Evolutionary conservation across 2,797 vertebrate species (phyloP).

Genomic region (Zenarchopterus dispar): DNA sequence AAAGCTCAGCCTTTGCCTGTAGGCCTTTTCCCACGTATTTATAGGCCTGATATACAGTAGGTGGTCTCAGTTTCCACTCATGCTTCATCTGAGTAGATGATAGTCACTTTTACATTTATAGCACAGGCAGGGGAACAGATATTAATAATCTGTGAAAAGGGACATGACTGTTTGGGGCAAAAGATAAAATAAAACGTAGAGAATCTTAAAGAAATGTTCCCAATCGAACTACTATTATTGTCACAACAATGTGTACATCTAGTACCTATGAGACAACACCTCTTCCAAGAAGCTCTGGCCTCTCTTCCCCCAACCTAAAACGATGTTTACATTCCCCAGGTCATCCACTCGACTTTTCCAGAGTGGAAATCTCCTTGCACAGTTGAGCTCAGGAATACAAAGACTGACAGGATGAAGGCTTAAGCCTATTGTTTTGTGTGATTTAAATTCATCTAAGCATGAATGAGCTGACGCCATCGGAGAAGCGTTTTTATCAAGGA

Average conservation of each 20-base stretch:
- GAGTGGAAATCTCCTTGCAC: conserved; percentile 31
- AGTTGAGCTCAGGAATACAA: conserved; percentile 54
- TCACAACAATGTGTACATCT: conserved; percentile 29
- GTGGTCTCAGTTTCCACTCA: conserved; percentile 40
- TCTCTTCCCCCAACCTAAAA: conserved; percentile 26
- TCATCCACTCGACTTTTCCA: conserved; percentile 46
- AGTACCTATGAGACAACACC: conserved; percentile 16
- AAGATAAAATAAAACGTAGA: conserved; percentile 54
- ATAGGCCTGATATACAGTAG: conserved; percentile 53
- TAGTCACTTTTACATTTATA: conserved; percentile 43
- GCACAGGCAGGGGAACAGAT: conserved; percentile 30
- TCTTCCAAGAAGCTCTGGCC: conserved; percentile 22
- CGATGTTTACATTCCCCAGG: conserved; percentile 70
- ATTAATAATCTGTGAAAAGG: conserved; percentile 29
- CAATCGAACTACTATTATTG: conserved; percentile 46
- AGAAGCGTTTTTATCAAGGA: conserved; percentile 17
- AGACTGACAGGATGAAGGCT: conserved; percentile 48
- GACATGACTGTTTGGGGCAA: conserved; percentile 46
- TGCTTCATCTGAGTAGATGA: conserved; percentile 54
- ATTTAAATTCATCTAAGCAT: conserved; percentile 48
- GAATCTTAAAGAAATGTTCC: conserved; percentile 43
- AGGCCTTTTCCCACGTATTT: conserved; percentile 58
- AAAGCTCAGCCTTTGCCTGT: conserved; percentile 52
- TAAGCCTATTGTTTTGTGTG: conserved; percentile 52
- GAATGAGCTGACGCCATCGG: conserved; percentile 37